Evolutionary conservation across 1,140 invertebrate species (phyloP).

Genomic region (Drepana arcuata): DNA sequence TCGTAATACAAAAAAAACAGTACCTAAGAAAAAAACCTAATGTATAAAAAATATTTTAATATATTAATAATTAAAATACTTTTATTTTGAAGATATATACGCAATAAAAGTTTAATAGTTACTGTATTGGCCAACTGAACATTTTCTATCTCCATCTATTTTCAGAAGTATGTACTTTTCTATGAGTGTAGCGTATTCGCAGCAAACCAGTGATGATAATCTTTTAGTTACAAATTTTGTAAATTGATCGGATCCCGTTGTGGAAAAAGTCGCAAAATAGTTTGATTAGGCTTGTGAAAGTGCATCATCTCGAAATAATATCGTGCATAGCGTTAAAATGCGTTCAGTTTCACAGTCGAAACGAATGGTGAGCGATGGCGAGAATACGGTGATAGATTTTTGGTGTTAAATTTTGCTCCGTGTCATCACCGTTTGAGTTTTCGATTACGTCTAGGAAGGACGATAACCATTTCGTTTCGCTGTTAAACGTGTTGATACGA

Average conservation of each 20-base stretch:
- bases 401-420: slow-evolving; percentile 69
- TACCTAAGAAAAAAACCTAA: not conserved
- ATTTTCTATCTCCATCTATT: slow-evolving; percentile 72
- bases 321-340: slow-evolving; percentile 59
- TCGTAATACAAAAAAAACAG: not conserved
- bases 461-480: slow-evolving; percentile 46
- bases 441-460: slow-evolving; percentile 44
- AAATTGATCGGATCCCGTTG: slow-evolving; percentile 63
- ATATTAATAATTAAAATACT: slow-evolving; percentile 7
- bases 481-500: slow-evolving; percentile 47
- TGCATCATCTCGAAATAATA: slow-evolving; percentile 47
- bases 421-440: slow-evolving; percentile 64
- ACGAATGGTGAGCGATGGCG: slow-evolving; percentile 68
- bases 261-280: slow-evolving; percentile 46
- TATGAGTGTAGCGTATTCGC: slow-evolving; percentile 68
- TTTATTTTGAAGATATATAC: slow-evolving; percentile 5
- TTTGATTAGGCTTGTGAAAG: slow-evolving; percentile 50
- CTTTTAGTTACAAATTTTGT: slow-evolving; percentile 66
- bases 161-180: slow-evolving; percentile 71
- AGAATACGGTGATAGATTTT: slow-evolving; percentile 71
- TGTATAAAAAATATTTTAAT: slow-evolving; percentile 2
- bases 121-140: slow-evolving; percentile 39
- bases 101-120: slow-evolving; percentile 26
- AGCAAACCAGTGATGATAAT: slow-evolving; percentile 69
- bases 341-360: slow-evolving; percentile 61